These are phyloP conservation scores for Pontoporia blainvillei DNA, from an alignment of 2,113 vertebrate species.

Conservation along the genomic window DNA sequence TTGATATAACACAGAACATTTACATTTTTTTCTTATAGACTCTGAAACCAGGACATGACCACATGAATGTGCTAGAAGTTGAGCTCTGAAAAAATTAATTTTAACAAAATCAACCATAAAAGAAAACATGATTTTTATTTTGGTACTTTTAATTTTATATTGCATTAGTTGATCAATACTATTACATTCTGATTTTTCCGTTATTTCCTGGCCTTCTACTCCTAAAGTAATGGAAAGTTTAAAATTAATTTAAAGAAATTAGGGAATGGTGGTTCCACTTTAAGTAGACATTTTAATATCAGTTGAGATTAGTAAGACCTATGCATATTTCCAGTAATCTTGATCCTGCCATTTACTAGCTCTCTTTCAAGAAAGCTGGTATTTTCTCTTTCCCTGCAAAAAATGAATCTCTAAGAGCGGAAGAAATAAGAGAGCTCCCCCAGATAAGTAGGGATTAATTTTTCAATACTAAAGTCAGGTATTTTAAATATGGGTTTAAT, in stretches of 20 bases:
- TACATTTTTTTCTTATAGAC: neutral
- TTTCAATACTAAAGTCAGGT: neutral
- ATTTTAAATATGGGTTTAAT: neutral
- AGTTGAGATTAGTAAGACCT: neutral
- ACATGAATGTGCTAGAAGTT: neutral
- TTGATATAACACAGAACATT: neutral
- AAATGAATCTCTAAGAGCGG: neutral
- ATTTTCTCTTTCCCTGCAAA: neutral
- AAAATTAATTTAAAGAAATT: conserved; percentile 28
- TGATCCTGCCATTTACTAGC: neutral
- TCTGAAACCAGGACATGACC: neutral
- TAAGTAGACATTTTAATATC: neutral
- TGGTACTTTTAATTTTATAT: conserved; percentile 22
- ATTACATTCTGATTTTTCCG: conserved; percentile 10
- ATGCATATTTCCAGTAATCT: neutral
- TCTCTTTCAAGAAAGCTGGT: conserved; percentile 6
- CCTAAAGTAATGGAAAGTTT: neutral
- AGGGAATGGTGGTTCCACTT: neutral
- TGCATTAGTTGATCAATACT: neutral
- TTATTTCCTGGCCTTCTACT: neutral
- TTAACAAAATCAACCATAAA: conserved; percentile 11
- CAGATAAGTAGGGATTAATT: neutral
- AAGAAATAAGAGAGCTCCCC: neutral
- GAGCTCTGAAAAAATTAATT: conserved; percentile 20
- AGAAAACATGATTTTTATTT: neutral